Base-by-base conservation (phyloP, 2,797 vertebrate species). In the Lutjanus campechanus region DNA sequence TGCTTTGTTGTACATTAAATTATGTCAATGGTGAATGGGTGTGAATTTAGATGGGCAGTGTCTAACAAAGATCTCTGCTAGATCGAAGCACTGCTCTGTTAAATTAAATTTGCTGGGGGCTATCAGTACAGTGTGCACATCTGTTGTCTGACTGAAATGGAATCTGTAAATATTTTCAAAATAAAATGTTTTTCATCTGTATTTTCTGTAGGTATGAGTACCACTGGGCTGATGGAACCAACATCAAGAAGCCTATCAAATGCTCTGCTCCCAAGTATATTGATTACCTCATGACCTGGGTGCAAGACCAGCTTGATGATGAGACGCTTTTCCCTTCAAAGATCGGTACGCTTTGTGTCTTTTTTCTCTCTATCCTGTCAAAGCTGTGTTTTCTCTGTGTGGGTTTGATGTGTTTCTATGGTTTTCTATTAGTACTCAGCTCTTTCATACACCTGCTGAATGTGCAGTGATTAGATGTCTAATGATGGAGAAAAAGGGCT, bases 281-380 rank as follows among this genome's bases (percentile, higher is more conserved):
- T 46, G 98, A 99, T 95, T 99, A 99, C 92, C 95, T 99, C 90
- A 99, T 99, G 98, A 99, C 98, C 46, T 99, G 98, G 98, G 98
- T 99, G 85, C 98, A 99, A 85, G 98, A 99, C 91, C 98, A 99
- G 91, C 96, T 99, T n/a, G 98, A 99, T 70, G 98, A 99, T 12
- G 98, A 99, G 90, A 98, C 97, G 0, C 96, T 99, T 13, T 99
- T 99, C 92, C 98, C 98, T 65, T 99, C 98, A 69, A 99, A 99
- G 96, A 99, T 99, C 66, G 98, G 98, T 98, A 92, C 44, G 88
- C 8, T 40, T 50, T 8, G 12, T 19, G n/a, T 68, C 25, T 12
- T 0, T 46, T 40, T 6, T 1, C 19, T 75, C 19, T 75, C 41
- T 47, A 0, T 51, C 19, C 2, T 36, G 12, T 36, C 16, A 53